Evolutionary conservation across 2,797 vertebrate species (phyloP), one percentile per base, ranked within the genome.

Genomic region (Crenichthys baileyi): DNA sequence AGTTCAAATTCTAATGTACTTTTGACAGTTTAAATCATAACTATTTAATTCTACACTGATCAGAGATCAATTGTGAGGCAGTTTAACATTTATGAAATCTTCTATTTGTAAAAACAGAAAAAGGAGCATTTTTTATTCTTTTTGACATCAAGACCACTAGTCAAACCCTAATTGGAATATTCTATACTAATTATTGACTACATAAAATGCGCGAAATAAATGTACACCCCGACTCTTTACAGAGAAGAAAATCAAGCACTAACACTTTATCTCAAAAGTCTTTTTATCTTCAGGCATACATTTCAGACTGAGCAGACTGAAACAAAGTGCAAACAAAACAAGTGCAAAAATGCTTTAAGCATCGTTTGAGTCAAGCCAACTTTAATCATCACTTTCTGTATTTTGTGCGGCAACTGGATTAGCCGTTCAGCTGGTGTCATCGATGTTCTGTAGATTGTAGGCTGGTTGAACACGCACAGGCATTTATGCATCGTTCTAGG

Each of bases 401-500:
- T 81, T 79, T 83, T 63, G 63, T 75, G 75, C 82, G 6, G 77
- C 85, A 86, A 83, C 70, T 74, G 11, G 61, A 50, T 60, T 15
- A 1, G 53, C 70, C 22, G 61, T 76, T 74, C 72, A 51, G 77
- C 76, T 2, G 22, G 44, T 73, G 76, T 83, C 8, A 24, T 46
- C 75, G 63, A 41, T 80, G 82, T 89, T 71, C 82, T 85, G 87
- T 29, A 70, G 78, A 84, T 84, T 81, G 81, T 83, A 68, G 55
- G 79, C 74, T 77, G 70, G 79, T 71, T n/a, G 39, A 56, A 82
- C 83, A n/a, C 5, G 1, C 39, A 70, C 79, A 46, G 79, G 65
- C 76, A 79, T 90, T 91, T 85, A 85, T 85, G 79, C 81, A 48
- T 87, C 90, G 80, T 78, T 74, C 71, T 77, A 83, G 84, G 87